These are phyloP conservation scores for Sarcoramphus papa DNA, from an alignment of 2,797 vertebrate genomes.

Conservation along the genomic window DNA sequence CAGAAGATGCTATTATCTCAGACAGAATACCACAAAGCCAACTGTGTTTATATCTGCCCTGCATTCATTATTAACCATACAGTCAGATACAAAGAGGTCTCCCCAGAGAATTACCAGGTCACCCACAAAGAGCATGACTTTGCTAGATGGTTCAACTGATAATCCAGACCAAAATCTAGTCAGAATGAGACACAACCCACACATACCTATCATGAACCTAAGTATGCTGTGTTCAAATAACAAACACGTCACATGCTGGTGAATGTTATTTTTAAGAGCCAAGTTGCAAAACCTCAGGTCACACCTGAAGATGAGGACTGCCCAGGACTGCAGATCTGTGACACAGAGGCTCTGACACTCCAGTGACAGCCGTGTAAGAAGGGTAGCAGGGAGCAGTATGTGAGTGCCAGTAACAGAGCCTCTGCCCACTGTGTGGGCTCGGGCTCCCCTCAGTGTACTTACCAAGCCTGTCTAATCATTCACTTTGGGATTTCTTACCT, in stretches of 20 bases:
- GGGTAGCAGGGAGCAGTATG: neutral
- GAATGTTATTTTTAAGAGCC: neutral
- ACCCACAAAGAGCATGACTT: neutral
- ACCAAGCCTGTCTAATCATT: neutral
- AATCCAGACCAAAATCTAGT: neutral
- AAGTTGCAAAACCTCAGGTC: neutral
- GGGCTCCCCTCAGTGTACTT: neutral
- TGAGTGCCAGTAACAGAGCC: accelerated
- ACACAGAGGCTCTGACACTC: too few relatives aligned
- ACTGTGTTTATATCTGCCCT: neutral
- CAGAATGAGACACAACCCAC: neutral
- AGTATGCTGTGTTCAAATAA: neutral
- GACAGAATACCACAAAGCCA: neutral
- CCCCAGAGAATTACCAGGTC: neutral
- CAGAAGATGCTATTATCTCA: neutral
- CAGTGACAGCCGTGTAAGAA: accelerated
- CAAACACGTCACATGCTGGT: accelerated
- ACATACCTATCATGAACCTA: accelerated
- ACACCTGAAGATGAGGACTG: neutral
- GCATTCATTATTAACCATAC: neutral
- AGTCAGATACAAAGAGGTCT: neutral
- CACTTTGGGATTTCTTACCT: neutral
- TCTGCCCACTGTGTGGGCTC: accelerated
- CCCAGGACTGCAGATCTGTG: too few relatives aligned
- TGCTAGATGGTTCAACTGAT: neutral